phyloP scores from a whole-genome alignment of 2,113 vertebrate species.

The Oryzias celebensis region DNA sequence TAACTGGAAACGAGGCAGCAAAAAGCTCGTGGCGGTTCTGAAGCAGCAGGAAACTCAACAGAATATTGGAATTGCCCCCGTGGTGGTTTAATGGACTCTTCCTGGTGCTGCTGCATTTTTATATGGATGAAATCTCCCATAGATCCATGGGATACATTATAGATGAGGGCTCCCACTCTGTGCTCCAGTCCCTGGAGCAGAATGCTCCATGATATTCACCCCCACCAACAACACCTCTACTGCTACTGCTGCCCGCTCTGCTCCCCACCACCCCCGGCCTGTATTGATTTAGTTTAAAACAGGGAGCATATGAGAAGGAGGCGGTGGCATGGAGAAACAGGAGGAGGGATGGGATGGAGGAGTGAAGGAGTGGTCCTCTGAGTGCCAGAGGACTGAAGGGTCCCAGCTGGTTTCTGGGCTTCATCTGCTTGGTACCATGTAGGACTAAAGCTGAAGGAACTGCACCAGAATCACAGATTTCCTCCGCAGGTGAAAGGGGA shows the following conservation, averaged over 20 bases:
- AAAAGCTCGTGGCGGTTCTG: slow-evolving; percentile 53
- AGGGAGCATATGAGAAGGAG: slow-evolving; percentile 73
- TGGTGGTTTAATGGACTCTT: slow-evolving; percentile 61
- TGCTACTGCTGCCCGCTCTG: slow-evolving; percentile 16
- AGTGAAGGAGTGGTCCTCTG: slow-evolving; percentile 21
- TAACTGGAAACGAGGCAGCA: slow-evolving; percentile 40
- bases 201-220: slow-evolving; percentile 65
- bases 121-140: slow-evolving; percentile 76
- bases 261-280: neutral
- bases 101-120: slow-evolving; percentile 68
- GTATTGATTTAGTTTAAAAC: slow-evolving; percentile 79
- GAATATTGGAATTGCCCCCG: slow-evolving; percentile 70
- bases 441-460: slow-evolving; percentile 40
- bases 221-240: slow-evolving; percentile 17
- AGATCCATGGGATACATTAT: slow-evolving; percentile 76
- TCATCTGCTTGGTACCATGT: slow-evolving; percentile 41
- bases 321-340: slow-evolving; percentile 59
- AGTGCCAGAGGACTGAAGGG: slow-evolving; percentile 44
- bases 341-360: neutral
- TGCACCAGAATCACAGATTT: slow-evolving; percentile 25
- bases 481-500: slow-evolving; percentile 52
- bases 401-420: slow-evolving; percentile 37
- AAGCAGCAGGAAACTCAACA: slow-evolving; percentile 71
- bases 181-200: slow-evolving; percentile 70
- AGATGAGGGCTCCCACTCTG: slow-evolving; percentile 73